phyloP scores from a whole-genome alignment of 2,797 vertebrate species.

The Pelobates cultripes region DNA sequence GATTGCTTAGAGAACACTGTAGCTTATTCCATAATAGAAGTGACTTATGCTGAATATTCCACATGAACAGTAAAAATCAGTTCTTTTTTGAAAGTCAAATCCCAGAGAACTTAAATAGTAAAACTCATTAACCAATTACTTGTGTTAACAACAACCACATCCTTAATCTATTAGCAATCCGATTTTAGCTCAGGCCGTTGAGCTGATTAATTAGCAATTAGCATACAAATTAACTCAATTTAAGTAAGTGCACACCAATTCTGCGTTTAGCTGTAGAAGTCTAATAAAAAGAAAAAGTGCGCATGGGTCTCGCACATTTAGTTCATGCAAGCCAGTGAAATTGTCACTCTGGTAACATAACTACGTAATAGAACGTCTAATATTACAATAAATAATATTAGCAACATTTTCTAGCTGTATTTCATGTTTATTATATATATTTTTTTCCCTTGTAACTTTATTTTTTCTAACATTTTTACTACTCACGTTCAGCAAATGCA shows the following conservation, averaged over 20 bases:
- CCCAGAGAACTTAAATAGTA: constrained; percentile 41
- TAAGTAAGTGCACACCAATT: constrained; percentile 41
- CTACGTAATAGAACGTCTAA: no score
- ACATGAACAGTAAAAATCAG: constrained; percentile 30
- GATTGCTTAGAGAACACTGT: constrained; percentile 17
- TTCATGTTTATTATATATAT: no score
- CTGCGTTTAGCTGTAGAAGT: constrained; percentile 29
- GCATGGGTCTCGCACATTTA: no score
- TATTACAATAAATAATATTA: no score
- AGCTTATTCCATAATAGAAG: constrained; percentile 14
- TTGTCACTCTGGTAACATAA: no score
- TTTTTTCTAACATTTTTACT: no score
- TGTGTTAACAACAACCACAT: constrained; percentile 49
- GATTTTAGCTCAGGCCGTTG: constrained; percentile 48
- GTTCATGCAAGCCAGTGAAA: no score
- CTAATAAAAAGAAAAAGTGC: constrained; percentile 10
- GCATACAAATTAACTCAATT: constrained; percentile 54
- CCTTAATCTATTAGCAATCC: constrained; percentile 54
- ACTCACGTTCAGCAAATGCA: no score
- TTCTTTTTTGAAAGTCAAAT: constrained; percentile 43
- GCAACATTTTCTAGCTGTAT: no score
- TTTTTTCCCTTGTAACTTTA: no score
- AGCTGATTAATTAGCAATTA: constrained; percentile 55
- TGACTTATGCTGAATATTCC: constrained; percentile 9
- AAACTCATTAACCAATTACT: constrained; percentile 56